Base-by-base conservation (phyloP, 2,888 invertebrate species). In the Zaprionus obscuricornis region DNA sequence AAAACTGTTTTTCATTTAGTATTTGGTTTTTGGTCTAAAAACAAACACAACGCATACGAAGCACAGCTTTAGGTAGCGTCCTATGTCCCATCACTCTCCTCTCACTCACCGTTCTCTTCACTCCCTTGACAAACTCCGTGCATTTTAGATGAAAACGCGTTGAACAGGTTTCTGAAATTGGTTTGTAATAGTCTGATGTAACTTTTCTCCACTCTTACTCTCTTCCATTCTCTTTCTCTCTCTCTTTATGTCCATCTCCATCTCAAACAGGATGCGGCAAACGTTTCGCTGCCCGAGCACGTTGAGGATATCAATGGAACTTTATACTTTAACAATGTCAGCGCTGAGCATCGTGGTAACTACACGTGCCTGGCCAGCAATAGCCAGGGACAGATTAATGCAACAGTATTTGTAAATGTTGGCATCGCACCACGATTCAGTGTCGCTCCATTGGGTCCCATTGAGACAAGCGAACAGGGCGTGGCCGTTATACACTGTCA, bases 351-450 rank as follows among this genome's bases (percentile, higher is more conserved):
- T 88, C 92, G 94, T 47, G 98, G 98, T 4, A 92, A 93, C 72
- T 98, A 98, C 90, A 96, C 95, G 1, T 98, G 98, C 88, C 92
- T 94, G 2, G 98, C 96, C 0, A 92, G 92, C 8, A 96, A 95
- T 79, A 92, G 93, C 2, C 96, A 97, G 84, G 95, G 95, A 2
- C 91, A 92, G 63, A 97, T 98, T 68, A 95, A 95, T 81, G 93
- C 95, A 13, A 95, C 95, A 0, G 96, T 98, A 60, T 92, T 91
- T 47, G 93, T 98, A 54, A 96, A 95, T 88, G 95, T 97, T 72
- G 95, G 96, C 54, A 97, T 97, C 46, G 93, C 95, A 1, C 98
- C 98, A 0, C 94, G 94, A 74, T 96, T 98, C 68, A 56, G 93
- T 29, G 93, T 96, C 3, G 90, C 92, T 0, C 94, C 96, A 0